Percentiles rank a stretch among this genome's conserved stretches.
These are phyloP conservation scores for Ammodytes dubius DNA, from an alignment of 2,113 vertebrate species.

Conservation along the genomic window DNA sequence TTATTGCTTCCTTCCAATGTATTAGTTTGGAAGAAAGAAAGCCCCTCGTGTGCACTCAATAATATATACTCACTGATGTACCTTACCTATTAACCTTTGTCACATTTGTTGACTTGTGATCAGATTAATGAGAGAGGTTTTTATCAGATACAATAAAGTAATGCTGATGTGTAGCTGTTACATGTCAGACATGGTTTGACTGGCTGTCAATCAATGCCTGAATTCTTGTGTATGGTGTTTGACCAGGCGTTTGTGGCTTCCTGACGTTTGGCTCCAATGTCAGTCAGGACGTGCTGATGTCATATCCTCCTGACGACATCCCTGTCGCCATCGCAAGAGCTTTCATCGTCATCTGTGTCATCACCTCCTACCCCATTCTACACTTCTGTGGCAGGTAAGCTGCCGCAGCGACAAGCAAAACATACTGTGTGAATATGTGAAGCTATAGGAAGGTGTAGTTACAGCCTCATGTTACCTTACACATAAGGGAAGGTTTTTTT, in stretches of 20 bases:
- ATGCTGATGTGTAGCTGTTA: background rate
- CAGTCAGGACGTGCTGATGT: conserved; percentile 94
- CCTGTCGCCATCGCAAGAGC: conserved; percentile 92
- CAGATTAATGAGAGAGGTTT: background rate
- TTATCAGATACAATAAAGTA: too few relatives aligned
- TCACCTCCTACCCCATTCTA: conserved; percentile 97
- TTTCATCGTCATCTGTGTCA: conserved; percentile 94
- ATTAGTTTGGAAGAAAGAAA: too few relatives aligned
- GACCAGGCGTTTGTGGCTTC: conserved; percentile 94
- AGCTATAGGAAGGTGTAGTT: background rate
- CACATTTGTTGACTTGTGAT: background rate
- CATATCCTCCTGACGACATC: conserved; percentile 94
- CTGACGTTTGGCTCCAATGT: conserved; percentile 92
- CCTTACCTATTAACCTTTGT: too few relatives aligned
- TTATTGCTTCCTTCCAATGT: too few relatives aligned
- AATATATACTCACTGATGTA: too few relatives aligned
- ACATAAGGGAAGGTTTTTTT: too few relatives aligned
- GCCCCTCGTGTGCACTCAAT: too few relatives aligned
- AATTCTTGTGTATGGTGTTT: background rate
- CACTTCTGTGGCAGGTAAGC: conserved; percentile 97
- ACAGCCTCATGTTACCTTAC: background rate
- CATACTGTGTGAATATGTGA: background rate
- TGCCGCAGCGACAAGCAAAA: background rate
- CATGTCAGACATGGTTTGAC: background rate
- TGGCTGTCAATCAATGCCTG: background rate